Evolutionary conservation across 2,888 invertebrate species (phyloP).

Genomic region (Protophormia terraenovae): DNA sequence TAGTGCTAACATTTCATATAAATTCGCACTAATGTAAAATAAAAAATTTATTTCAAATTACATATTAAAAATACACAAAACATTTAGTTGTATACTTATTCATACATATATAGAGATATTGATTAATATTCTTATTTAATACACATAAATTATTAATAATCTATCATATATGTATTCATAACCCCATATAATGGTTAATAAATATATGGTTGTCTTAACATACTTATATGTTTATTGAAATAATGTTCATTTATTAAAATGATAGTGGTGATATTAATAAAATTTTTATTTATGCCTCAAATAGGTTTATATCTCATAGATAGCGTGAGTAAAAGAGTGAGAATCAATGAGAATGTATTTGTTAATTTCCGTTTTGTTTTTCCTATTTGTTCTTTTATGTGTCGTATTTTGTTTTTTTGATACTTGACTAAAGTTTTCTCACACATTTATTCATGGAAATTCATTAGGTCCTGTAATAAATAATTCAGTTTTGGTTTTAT

Average conservation of each 20-base stretch:
- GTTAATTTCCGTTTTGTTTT: too few relatives aligned
- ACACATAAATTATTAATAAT: conserved; percentile 22
- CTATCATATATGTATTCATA: not conserved
- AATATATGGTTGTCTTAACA: not conserved
- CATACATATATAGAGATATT: not conserved
- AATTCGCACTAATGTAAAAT: not conserved
- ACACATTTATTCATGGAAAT: too few relatives aligned
- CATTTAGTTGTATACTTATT: not conserved
- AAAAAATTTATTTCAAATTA: not conserved
- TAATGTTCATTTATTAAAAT: not conserved
- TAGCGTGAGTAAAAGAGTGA: too few relatives aligned
- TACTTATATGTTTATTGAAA: not conserved
- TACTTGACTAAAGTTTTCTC: too few relatives aligned
- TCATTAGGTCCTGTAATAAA: too few relatives aligned
- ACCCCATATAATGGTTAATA: not conserved
- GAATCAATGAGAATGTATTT: too few relatives aligned
- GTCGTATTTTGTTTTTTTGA: too few relatives aligned
- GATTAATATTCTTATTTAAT: conserved; percentile 28
- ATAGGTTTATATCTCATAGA: too few relatives aligned
- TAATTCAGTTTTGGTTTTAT: too few relatives aligned
- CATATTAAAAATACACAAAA: not conserved
- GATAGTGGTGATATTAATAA: too few relatives aligned
- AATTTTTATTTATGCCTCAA: too few relatives aligned
- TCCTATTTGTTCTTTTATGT: too few relatives aligned
- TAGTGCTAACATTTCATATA: not conserved